These are phyloP conservation scores for Irena cyanogastra DNA, from an alignment of 2,113 vertebrate species.

Conservation along the genomic window DNA sequence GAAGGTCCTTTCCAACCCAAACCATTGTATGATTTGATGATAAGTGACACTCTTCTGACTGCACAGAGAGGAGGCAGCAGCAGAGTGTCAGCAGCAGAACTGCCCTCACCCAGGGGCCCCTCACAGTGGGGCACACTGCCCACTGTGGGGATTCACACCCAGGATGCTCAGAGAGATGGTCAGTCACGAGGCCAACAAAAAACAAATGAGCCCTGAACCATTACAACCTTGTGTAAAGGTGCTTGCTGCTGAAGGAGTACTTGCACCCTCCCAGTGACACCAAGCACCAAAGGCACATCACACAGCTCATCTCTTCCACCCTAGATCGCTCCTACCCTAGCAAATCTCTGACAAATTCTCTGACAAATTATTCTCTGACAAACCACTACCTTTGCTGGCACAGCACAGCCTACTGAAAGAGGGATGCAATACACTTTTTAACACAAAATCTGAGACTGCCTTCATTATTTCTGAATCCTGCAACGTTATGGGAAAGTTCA, in stretches of 20 bases:
- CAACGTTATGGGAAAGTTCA: neutral
- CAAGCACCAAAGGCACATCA: neutral
- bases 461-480: neutral
- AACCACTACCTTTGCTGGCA: neutral
- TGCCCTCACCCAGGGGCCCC: neutral
- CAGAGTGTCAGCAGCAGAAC: neutral
- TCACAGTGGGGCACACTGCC: neutral
- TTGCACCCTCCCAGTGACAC: neutral
- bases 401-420: neutral
- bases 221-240: neutral
- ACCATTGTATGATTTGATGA: too few relatives aligned
- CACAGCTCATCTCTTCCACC: neutral
- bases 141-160: neutral
- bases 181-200: neutral
- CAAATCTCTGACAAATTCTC: neutral
- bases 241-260: neutral
- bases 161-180: neutral
- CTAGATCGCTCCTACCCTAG: fast-evolving
- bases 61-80: neutral
- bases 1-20: neutral
- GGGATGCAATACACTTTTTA: neutral
- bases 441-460: neutral
- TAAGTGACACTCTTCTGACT: neutral
- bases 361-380: neutral
- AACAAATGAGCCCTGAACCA: neutral